Conservation (phyloP, 2,888 invertebrate genomes). For the Amphipyra tragopoginis region DNA sequence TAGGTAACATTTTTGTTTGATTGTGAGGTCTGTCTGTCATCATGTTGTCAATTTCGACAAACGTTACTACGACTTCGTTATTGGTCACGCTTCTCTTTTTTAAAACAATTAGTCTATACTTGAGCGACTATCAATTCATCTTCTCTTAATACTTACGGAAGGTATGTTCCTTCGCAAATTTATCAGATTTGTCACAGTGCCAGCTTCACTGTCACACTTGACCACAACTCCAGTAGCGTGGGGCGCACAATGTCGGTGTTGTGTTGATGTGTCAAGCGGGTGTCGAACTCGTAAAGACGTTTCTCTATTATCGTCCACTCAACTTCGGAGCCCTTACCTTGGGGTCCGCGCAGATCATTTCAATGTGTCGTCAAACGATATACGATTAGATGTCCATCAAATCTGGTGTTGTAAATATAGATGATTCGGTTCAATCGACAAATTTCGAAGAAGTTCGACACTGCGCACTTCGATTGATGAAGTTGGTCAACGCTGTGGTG, state of each 20-base stretch:
- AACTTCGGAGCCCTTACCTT: conserved; percentile 72
- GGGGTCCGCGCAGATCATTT: conserved; percentile 65
- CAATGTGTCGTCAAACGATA: conserved; percentile 53
- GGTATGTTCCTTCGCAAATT: too few relatives aligned
- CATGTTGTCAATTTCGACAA: background rate
- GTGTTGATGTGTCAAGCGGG: conserved; percentile 85
- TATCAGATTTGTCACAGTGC: conserved; percentile 41
- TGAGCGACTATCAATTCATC: too few relatives aligned
- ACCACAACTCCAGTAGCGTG: conserved; percentile 49
- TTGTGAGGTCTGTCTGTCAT: background rate
- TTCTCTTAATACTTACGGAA: too few relatives aligned
- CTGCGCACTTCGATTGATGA: too few relatives aligned
- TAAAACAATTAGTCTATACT: too few relatives aligned
- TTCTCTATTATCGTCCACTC: conserved; percentile 83
- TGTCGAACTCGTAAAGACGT: conserved; percentile 85
- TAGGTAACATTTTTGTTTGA: background rate
- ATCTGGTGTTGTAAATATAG: conserved; percentile 46
- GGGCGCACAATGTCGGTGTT: conserved; percentile 64
- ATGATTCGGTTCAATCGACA: conserved; percentile 23
- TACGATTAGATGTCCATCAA: conserved; percentile 46
- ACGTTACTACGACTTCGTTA: too few relatives aligned
- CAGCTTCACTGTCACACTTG: conserved; percentile 60
- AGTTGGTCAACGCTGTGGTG: too few relatives aligned
- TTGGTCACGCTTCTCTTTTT: too few relatives aligned
- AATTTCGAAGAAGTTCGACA: too few relatives aligned